Percentiles rank a stretch among this genome's conserved stretches.
Evolutionary conservation across 2,797 vertebrate species (phyloP).

Genomic region (Lateolabrax maculatus): DNA sequence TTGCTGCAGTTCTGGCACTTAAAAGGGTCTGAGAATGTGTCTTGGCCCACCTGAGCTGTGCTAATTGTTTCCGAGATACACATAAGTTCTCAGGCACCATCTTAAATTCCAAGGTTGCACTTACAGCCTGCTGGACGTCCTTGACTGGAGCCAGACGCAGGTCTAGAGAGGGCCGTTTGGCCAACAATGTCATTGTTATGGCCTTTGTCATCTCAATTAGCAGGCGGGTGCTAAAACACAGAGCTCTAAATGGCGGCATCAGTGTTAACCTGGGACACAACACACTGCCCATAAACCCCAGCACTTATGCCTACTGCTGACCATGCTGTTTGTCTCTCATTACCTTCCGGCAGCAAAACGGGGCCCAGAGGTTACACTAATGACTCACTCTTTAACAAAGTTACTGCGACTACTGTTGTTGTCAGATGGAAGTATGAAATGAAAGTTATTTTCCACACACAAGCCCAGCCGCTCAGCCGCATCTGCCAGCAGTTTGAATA

Average conservation of each 20-base stretch:
- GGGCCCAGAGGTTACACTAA: constrained; percentile 79
- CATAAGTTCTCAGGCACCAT: constrained; percentile 66
- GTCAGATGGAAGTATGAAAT: constrained; percentile 61
- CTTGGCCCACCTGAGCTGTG: constrained; percentile 58
- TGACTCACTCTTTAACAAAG: constrained; percentile 74
- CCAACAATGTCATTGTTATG: constrained; percentile 87
- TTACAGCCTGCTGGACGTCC: constrained; percentile 78
- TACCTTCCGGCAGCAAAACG: constrained; percentile 74
- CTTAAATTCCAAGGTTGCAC: constrained; percentile 85
- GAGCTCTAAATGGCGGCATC: constrained; percentile 81
- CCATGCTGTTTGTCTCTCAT: constrained; percentile 80
- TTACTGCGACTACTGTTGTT: constrained; percentile 54
- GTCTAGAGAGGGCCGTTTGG: constrained; percentile 81
- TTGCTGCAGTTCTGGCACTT: constrained; percentile 64
- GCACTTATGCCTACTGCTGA: constrained; percentile 83
- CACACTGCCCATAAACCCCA: constrained; percentile 81
- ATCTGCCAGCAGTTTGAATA: constrained; percentile 23
- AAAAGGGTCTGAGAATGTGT: constrained; percentile 70
- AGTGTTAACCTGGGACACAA: constrained; percentile 83
- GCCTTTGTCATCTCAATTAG: constrained; percentile 88
- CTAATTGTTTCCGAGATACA: constrained; percentile 73
- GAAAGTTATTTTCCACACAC: constrained; percentile 40
- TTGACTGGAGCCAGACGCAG: constrained; percentile 85
- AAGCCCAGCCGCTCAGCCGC: background rate
- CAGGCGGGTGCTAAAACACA: constrained; percentile 89